These are phyloP conservation scores for Okamejei kenojei DNA, from an alignment of 2,797 vertebrate genomes.

Conservation along the genomic window DNA sequence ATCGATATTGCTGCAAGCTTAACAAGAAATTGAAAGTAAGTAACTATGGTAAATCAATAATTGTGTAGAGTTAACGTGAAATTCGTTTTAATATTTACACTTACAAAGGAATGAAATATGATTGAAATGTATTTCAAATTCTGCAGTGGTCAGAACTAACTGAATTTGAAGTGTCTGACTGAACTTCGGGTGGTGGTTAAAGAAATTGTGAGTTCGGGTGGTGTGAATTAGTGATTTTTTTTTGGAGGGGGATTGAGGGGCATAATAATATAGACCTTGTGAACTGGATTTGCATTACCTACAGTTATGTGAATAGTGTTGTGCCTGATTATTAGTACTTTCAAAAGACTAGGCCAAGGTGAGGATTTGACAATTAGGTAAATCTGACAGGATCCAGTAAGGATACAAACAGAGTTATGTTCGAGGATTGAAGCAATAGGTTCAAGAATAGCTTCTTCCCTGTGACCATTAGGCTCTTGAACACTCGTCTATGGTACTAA, in stretches of 20 bases:
- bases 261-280: background rate
- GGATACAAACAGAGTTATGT: background rate
- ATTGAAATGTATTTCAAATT: too few relatives aligned
- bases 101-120: background rate
- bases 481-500: too few relatives aligned
- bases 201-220: background rate
- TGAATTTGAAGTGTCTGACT: background rate
- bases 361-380: background rate
- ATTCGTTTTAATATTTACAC: background rate
- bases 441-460: too few relatives aligned
- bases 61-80: background rate
- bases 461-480: too few relatives aligned
- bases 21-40: slow-evolving; percentile 96
- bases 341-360: background rate
- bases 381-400: background rate
- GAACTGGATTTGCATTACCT: background rate
- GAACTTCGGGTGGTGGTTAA: background rate
- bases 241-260: background rate
- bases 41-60: slow-evolving; percentile 17
- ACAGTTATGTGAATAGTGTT: background rate
- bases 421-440: background rate
- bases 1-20: slow-evolving; percentile 92
- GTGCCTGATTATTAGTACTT: background rate
- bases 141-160: background rate
- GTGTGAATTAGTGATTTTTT: background rate